Base-by-base conservation (phyloP, 1,140 invertebrate genomes). In the Phymorhynchus buccinoides region DNA sequence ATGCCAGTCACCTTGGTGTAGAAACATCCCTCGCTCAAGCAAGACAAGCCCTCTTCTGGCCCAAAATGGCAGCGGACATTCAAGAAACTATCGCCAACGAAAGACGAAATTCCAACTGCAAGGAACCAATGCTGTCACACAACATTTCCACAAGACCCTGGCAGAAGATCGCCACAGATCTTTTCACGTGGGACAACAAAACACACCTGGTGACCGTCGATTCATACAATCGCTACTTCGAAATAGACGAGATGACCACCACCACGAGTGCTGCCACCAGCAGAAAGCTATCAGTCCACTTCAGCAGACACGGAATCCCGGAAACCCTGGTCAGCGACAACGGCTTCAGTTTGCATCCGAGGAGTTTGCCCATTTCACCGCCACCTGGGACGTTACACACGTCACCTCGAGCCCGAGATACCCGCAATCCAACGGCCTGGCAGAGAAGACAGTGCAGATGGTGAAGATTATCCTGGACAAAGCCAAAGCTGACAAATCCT, bases 1-100 rank as follows among this genome's bases (percentile, higher is more conserved):
- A 85, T 35, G 27, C 73, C 30, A 73, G 73, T 16, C 84, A 85
- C 37, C 75, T 44, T 48, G 73, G 84, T 1, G 4, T 79, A 14
- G 73, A 85, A 39, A 85, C 79, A 35, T 41, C 37, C 22, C 73
- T 16, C 35, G 39, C 30, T 14, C 73, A 41, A 27, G 83, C 83
- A 6, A 14, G 71, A 77, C 56, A 73, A 16, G 9, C 27, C 12
- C 37, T 84, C 9, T 84, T n/a, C 42, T 84, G 66, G 83, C 68
- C 32, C 16, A 62, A 39, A 4, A 35, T 84, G 32, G 32, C 41
- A 37, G 42, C 42, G 22, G 73, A 84, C 71, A 84, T 84, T 4
- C 41, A 77, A 3, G 27, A 48, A 9, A 35, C 37, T 16, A 35
- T 41, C n/a, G 78, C 73, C 73, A 37, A 2, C 27, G 27, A 56